These are phyloP conservation scores for Chrysopa pallens DNA, from an alignment of 1,140 invertebrate species.

Conservation along the genomic window DNA sequence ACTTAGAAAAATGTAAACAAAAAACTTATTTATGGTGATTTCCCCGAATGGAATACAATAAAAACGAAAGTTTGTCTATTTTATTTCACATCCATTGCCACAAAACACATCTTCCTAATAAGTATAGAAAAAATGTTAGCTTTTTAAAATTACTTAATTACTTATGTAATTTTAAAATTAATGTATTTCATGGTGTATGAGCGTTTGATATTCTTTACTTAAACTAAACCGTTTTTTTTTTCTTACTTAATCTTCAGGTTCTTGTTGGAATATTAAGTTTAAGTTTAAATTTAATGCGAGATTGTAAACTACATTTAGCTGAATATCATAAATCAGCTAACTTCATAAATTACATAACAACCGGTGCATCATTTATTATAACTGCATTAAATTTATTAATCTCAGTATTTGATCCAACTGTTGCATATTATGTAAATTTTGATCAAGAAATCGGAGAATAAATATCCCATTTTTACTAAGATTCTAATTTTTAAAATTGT, in stretches of 20 bases:
- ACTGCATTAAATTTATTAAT: slow-evolving; percentile 62
- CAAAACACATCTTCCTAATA: too few relatives aligned
- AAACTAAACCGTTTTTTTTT: slow-evolving; percentile 3
- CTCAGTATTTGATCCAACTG: slow-evolving; percentile 53
- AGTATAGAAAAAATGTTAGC: too few relatives aligned
- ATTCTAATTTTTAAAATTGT: too few relatives aligned
- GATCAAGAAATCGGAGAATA: slow-evolving; percentile 9
- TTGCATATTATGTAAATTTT: slow-evolving; percentile 29
- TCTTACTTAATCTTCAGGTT: slow-evolving; percentile 11
- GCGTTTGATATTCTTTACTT: too few relatives aligned
- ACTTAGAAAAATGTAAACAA: too few relatives aligned
- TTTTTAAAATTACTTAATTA: too few relatives aligned
- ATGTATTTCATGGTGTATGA: too few relatives aligned
- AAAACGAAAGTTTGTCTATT: too few relatives aligned
- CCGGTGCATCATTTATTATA: slow-evolving; percentile 48
- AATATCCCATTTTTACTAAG: background rate
- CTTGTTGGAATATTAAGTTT: slow-evolving; percentile 43
- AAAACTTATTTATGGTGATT: too few relatives aligned
- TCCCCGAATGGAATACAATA: too few relatives aligned
- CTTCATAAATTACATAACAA: slow-evolving; percentile 50
- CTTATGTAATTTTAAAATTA: too few relatives aligned
- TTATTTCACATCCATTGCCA: too few relatives aligned
- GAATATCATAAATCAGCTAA: slow-evolving; percentile 46
- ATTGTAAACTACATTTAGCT: slow-evolving; percentile 51
- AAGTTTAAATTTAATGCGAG: slow-evolving; percentile 49